phyloP scores from a whole-genome alignment of 2,113 vertebrate genomes.

The Oncorhynchus mykiss region DNA sequence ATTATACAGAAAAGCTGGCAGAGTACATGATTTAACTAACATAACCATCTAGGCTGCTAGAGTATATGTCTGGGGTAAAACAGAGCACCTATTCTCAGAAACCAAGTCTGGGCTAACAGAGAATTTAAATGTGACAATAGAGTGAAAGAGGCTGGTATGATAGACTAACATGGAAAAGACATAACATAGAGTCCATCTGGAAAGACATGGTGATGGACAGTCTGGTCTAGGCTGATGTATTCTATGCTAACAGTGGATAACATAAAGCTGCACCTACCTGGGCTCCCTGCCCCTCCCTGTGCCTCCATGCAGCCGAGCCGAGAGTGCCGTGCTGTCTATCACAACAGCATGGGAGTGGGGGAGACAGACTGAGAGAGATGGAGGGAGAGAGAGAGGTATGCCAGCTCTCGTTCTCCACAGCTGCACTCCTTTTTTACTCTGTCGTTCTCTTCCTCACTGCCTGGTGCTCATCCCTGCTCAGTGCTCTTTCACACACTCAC shows the following conservation, averaged over 20 bases:
- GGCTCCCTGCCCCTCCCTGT: conserved; percentile 77
- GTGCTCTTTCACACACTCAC: conserved; percentile 34
- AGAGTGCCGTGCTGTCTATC: conserved; percentile 64
- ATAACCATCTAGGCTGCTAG: too few species aligned
- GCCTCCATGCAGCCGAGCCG: conserved; percentile 82
- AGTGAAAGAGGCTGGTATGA: too few species aligned
- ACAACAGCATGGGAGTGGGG: conserved; percentile 65
- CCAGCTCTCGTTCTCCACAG: conserved; percentile 38
- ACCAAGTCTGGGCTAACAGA: too few species aligned
- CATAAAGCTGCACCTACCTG: conserved; percentile 76
- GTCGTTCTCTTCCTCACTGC: conserved; percentile 36
- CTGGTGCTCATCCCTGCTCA: conserved; percentile 54
- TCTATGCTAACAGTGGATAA: neutral
- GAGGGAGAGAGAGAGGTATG: conserved; percentile 29
- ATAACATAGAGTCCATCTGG: neutral
- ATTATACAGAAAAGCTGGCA: too few species aligned
- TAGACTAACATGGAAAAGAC: too few species aligned
- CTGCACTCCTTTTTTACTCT: neutral
- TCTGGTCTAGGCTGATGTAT: neutral
- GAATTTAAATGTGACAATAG: too few species aligned
- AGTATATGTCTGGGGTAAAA: too few species aligned
- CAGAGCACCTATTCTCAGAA: too few species aligned
- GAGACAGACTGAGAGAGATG: conserved; percentile 48
- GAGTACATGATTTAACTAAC: too few species aligned
- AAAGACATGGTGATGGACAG: neutral